Base-by-base conservation (phyloP, 1,140 invertebrate species). In the Diachasmimorpha longicaudata region DNA sequence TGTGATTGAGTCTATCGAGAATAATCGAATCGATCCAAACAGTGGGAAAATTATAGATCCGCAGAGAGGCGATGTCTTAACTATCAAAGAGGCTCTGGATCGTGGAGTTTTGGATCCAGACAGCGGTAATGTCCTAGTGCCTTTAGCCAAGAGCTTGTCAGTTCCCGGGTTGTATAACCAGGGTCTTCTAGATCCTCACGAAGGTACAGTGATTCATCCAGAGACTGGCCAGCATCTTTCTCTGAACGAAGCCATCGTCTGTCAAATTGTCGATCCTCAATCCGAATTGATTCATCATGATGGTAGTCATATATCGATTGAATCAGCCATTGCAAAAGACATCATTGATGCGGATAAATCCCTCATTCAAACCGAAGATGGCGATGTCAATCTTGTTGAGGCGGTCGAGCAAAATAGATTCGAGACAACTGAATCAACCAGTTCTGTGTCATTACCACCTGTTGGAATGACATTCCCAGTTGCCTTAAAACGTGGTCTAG, bases 151-250 rank as follows among this genome's bases (percentile, higher is more conserved):
- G 83, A 95, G 94, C 85, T 85, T 98, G 39, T 94, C 95, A 21
- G 88, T 98, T 76, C 93, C 96, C 16, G 95, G 95, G 88, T 88
- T 97, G 71, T 91, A 96, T 55, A 91, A 93, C 78, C 95, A 96
- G 87, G 97, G 96, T 74, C 89, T 98, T 14, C 92, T 96, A 77
- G 94, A 97, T 86, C 89, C 92, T n/a, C 83, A 91, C 19, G 93
- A 93, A 44, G 92, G 93, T 72, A 95, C 94, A 85, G 94, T 99
- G 77, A 93, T 97, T 73, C 96, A 99, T 88, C 97, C 97, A 9
- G 96, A 97, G 90, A 96, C 94, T 19, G 96, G 96, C 6, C 90
- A 88, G 74, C 90, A 91, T 79, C 87, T 97, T 48, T 94, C 91
- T 42, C 90, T 97, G 58, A 91, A 92, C 74, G 95, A 97, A 90